phyloP scores from a whole-genome alignment of 2,888 invertebrate genomes.

The Plagodis pulveraria region DNA sequence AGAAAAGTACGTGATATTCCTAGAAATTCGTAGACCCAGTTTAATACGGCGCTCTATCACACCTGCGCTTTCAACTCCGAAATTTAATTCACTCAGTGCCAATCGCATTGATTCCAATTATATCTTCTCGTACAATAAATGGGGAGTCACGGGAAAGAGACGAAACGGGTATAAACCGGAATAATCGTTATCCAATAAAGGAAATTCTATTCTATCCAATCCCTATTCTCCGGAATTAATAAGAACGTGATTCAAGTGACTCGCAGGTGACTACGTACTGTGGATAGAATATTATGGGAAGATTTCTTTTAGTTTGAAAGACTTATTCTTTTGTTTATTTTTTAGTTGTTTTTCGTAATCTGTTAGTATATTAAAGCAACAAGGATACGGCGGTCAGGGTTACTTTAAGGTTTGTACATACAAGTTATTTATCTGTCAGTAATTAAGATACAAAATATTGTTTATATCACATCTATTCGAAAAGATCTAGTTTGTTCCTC shows the following conservation, averaged over 20 bases:
- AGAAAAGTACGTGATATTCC: too few species aligned
- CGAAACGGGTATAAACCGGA: conserved; percentile 62
- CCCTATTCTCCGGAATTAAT: conserved; percentile 67
- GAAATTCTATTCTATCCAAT: conserved; percentile 52
- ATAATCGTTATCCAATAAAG: conserved; percentile 73
- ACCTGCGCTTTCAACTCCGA: conserved; percentile 9
- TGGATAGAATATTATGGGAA: conserved; percentile 26
- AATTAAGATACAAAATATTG: too few species aligned
- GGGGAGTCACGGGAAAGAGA: conserved; percentile 60
- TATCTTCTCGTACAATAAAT: conserved; percentile 59
- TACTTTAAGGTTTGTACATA: too few species aligned
- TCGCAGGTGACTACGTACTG: conserved; percentile 53
- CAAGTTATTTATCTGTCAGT: too few species aligned
- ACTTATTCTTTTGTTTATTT: too few species aligned
- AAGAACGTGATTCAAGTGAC: conserved; percentile 53
- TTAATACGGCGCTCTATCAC: not conserved
- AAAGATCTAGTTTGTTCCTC: too few species aligned
- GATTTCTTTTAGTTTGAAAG: not conserved
- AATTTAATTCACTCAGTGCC: conserved; percentile 36
- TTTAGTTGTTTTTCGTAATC: too few species aligned
- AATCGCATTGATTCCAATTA: conserved; percentile 59
- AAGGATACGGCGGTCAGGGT: too few species aligned
- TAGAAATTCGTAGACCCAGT: too few species aligned
- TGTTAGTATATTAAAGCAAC: too few species aligned
- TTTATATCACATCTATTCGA: too few species aligned